Base-by-base conservation (phyloP, 1,140 invertebrate genomes). In the Arctopsyche grandis region DNA sequence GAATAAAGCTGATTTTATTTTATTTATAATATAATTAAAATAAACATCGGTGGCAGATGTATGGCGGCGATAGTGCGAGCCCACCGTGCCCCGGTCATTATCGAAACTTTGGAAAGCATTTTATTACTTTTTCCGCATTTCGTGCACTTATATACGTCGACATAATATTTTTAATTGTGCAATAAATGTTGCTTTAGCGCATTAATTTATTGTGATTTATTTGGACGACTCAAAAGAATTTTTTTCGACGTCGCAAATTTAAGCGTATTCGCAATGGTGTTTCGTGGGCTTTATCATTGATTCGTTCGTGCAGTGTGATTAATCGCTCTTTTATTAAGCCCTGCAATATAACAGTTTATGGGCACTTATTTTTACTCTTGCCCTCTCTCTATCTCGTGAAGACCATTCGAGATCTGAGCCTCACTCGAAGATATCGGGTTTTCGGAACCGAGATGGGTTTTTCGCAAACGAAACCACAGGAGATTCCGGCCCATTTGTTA, bases 401-500 rank as follows among this genome's bases (percentile, higher is more conserved):
- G 46, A 74, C 43, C 71, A 74, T 74, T 74, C 71, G 7, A 24
- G 71, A 74, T 46, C 43, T 74, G 16, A 10, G 71, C 10, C n/a
- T 19, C 5, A 5, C 71, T 21, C 48, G 46, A 56, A 56, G 74
- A 66, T 76, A 76, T 76, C 52, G 74, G 38, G 9, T 63, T 14
- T 63, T 29, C 71, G n/a, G 21, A 16, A 38, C 46, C 24, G n/a
- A 38, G 58, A 76, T 63, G 74, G 46, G 22, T 63, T 63, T 63
- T 76, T 76, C 74, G 74, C 16, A 46, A 63, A 63, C 52, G 26
- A 76, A 63, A 76, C 74, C 74, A 48, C 74, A 63, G 74, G 74
- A 76, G 74, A 76, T 76, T 76, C 74, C 56, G 58, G 58, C 74
- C 74, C 74, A 76, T 76, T 76, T 76, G 74, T 76, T 76, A 76